These are phyloP conservation scores for Siniperca obscura DNA, from an alignment of 2,797 vertebrate species.

Conservation along the genomic window DNA sequence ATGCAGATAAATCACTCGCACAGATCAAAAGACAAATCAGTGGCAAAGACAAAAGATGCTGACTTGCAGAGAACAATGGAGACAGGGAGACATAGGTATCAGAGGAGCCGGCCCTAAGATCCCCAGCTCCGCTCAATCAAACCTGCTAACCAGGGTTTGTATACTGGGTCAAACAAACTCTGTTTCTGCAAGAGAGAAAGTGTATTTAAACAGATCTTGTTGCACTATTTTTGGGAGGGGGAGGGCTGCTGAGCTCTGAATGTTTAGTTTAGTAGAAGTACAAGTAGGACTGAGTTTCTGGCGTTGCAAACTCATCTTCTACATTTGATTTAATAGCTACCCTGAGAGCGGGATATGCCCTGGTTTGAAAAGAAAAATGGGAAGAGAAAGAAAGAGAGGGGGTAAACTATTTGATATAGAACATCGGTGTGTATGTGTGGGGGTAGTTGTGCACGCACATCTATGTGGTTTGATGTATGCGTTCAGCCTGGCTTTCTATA, in stretches of 20 bases:
- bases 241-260: conserved; percentile 27
- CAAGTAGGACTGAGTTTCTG: conserved; percentile 49
- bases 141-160: conserved; percentile 71
- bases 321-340: conserved; percentile 67
- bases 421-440: conserved; percentile 41
- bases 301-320: conserved; percentile 69
- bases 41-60: conserved; percentile 88
- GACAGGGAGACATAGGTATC: conserved; percentile 80
- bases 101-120: conserved; percentile 81
- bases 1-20: conserved; percentile 87
- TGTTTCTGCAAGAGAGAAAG: conserved; percentile 34
- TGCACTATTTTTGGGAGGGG: background rate
- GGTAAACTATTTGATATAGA: conserved; percentile 72
- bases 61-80: conserved; percentile 85
- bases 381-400: conserved; percentile 45
- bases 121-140: conserved; percentile 78
- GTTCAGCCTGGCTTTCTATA: conserved; percentile 49
- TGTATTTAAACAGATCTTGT: conserved; percentile 52
- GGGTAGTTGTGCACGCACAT: conserved; percentile 46
- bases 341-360: conserved; percentile 63
- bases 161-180: conserved; percentile 76
- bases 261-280: conserved; percentile 45
- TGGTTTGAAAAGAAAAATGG: conserved; percentile 67
- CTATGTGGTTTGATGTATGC: conserved; percentile 67
- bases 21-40: conserved; percentile 88